A percentile compares a stretch with the other conserved stretches of the same genome.
Conservation (phyloP, 2,113 vertebrate species). For the Ammodytes dubius region DNA sequence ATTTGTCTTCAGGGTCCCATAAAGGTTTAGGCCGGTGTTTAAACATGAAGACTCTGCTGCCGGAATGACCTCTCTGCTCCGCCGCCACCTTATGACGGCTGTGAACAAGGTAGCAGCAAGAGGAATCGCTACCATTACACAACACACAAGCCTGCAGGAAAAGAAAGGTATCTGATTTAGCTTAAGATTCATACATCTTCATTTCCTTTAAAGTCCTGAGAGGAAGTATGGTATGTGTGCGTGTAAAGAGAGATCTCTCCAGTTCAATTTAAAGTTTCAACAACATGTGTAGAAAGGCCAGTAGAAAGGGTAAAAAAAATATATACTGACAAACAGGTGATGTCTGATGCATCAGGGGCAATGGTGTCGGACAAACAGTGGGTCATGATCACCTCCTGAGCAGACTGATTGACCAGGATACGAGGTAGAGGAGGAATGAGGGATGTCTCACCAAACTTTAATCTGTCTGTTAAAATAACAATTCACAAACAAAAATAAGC, state of each 20-base stretch:
- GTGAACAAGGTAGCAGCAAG: conserved; percentile 81
- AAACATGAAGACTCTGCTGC: conserved; percentile 46
- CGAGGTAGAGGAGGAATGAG: conserved; percentile 83
- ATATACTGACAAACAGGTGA: conserved; percentile 86
- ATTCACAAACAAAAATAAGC: neutral
- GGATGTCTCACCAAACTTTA: conserved; percentile 80
- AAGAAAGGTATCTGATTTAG: neutral
- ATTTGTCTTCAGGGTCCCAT: conserved; percentile 73
- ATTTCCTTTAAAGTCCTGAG: neutral
- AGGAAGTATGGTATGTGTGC: too few species aligned
- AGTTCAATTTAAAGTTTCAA: neutral
- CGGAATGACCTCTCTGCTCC: conserved; percentile 56
- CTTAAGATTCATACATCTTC: neutral
- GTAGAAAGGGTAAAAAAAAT: neutral
- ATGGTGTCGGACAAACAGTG: conserved; percentile 70
- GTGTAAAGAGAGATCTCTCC: neutral
- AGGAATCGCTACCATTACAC: conserved; percentile 82
- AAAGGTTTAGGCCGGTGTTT: conserved; percentile 60
- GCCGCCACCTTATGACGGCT: conserved; percentile 58
- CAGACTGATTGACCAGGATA: conserved; percentile 78
- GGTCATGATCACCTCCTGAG: conserved; percentile 76
- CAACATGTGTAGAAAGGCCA: neutral
- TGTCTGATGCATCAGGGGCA: conserved; percentile 72
- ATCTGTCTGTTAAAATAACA: conserved; percentile 76
- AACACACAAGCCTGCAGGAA: conserved; percentile 83